Conservation (phyloP, 1,140 invertebrate species). For the Lepidotrigona ventralis region DNA sequence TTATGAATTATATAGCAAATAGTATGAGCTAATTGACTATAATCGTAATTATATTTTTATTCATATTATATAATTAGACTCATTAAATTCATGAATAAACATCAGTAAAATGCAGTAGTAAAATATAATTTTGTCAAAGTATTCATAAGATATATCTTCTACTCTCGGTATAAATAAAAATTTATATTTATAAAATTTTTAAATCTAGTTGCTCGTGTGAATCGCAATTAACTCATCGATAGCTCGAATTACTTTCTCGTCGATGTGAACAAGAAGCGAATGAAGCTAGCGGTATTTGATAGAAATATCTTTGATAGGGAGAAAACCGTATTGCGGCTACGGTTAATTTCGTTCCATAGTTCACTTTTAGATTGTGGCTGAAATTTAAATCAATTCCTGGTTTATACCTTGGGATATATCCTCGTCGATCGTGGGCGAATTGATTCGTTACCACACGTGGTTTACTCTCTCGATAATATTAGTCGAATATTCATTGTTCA, state of each 20-base stretch:
- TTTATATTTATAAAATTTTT: not conserved
- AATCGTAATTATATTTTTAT: no score
- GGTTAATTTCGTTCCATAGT: not conserved
- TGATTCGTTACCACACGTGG: not conserved
- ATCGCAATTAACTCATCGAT: not conserved
- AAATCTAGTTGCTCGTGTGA: not conserved
- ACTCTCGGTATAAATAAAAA: not conserved
- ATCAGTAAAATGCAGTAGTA: no score
- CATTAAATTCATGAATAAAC: no score
- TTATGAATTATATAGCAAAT: no score
- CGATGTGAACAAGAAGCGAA: not conserved
- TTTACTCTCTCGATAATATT: not conserved
- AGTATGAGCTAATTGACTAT: no score
- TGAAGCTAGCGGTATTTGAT: not conserved
- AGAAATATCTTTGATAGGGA: not conserved
- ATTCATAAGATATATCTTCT: no score
- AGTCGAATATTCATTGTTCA: not conserved
- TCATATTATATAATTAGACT: no score
- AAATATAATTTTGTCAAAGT: no score
- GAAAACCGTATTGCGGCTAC: not conserved
- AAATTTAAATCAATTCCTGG: not conserved
- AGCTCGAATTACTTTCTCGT: not conserved
- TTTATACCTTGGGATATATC: not conserved
- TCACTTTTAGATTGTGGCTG: not conserved
- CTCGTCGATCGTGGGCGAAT: not conserved